These are phyloP conservation scores for Typhlomys cinereus DNA, from an alignment of 2,113 vertebrate genomes.

Conservation along the genomic window DNA sequence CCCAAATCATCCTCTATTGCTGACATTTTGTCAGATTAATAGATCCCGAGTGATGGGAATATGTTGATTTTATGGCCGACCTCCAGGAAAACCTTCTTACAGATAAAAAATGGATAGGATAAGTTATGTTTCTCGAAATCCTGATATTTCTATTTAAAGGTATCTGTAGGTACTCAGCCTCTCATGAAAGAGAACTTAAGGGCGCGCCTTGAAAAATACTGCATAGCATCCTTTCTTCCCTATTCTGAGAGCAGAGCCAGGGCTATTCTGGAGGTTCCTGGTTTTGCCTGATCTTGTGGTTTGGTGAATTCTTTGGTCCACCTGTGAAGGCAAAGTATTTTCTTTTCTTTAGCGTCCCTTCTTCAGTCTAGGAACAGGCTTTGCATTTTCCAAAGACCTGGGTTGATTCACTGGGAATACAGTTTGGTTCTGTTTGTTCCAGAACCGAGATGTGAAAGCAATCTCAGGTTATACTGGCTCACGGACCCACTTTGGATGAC, in stretches of 20 bases:
- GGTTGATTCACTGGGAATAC: constrained; percentile 84
- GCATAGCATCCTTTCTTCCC: constrained; percentile 66
- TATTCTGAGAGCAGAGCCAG: constrained; percentile 65
- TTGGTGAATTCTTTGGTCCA: constrained; percentile 82
- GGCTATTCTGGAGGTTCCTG: constrained; percentile 55
- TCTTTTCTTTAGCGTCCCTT: constrained; percentile 77
- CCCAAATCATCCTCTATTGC: constrained; percentile 50
- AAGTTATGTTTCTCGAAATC: constrained; percentile 57
- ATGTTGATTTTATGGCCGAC: constrained; percentile 62
- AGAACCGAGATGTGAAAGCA: constrained; percentile 82
- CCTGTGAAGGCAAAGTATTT: constrained; percentile 75
- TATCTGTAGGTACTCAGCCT: constrained; percentile 38
- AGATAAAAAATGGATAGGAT: constrained; percentile 59
- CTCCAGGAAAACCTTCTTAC: constrained; percentile 53
- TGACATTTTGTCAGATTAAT: constrained; percentile 70
- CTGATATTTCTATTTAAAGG: constrained; percentile 63
- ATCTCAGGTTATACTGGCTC: constrained; percentile 73
- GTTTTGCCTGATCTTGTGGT: constrained; percentile 69
- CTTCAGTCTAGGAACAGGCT: constrained; percentile 78
- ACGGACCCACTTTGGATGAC: neutral
- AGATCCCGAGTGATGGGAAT: constrained; percentile 51
- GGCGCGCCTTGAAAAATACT: neutral
- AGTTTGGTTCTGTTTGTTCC: constrained; percentile 85
- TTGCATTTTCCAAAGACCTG: constrained; percentile 83
- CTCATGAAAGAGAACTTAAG: neutral